Conservation (phyloP, 1,140 invertebrate genomes). For the Lepidurus packardi region DNA sequence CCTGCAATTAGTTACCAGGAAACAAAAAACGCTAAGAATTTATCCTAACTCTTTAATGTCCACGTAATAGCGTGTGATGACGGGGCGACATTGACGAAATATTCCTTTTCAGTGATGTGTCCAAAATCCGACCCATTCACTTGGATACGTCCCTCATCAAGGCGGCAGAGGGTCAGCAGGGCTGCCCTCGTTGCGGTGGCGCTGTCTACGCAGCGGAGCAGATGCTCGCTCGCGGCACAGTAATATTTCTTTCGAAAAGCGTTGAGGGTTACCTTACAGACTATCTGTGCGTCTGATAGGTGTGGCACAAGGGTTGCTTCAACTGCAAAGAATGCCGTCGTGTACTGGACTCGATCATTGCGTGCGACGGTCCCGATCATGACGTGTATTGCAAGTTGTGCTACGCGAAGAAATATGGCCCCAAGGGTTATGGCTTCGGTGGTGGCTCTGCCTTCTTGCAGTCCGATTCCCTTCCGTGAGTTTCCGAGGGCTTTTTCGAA, state of each 20-base stretch:
- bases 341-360: conserved; percentile 85
- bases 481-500: conserved; percentile 38
- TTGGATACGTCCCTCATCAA: conserved; percentile 70
- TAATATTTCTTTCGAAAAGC: conserved; percentile 36
- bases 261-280: conserved; percentile 26
- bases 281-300: conserved; percentile 48
- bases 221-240: conserved; percentile 69
- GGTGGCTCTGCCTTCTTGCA: conserved; percentile 89
- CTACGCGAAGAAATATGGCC: conserved; percentile 88
- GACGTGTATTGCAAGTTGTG: conserved; percentile 92
- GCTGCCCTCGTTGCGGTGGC: conserved; percentile 82
- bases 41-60: neutral
- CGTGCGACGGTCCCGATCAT: conserved; percentile 80
- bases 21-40: neutral
- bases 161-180: conserved; percentile 68
- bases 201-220: conserved; percentile 85
- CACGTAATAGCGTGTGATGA: neutral
- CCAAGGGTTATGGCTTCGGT: conserved; percentile 90
- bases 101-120: conserved; percentile 23
- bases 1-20: neutral
- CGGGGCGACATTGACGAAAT: conserved; percentile 6
- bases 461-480: conserved; percentile 77
- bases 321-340: conserved; percentile 91
- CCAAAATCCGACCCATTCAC: conserved; percentile 27
- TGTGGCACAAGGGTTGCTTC: conserved; percentile 95